phyloP scores from a whole-genome alignment of 2,888 invertebrate genomes.

The Drosophila flavopinicola region DNA sequence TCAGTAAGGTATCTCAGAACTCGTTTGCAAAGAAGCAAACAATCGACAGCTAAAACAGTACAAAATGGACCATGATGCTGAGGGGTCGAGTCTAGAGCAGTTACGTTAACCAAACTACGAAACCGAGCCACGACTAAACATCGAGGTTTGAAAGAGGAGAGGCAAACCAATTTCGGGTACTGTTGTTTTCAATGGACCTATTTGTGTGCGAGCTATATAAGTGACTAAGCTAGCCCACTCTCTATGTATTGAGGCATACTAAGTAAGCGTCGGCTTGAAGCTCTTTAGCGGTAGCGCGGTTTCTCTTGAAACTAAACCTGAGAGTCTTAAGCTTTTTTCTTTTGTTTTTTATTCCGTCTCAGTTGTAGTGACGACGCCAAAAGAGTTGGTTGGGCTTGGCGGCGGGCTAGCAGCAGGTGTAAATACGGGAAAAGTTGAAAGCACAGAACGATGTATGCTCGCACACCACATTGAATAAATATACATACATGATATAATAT shows the following conservation, averaged over 20 bases:
- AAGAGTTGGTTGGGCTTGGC: conserved; percentile 56
- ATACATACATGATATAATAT: not conserved
- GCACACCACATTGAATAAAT: not conserved
- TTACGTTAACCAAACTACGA: conserved; percentile 36
- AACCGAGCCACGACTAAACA: conserved; percentile 31
- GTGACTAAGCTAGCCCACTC: conserved; percentile 13
- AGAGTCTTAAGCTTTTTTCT: conserved; percentile 30
- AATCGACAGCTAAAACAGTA: conserved; percentile 1
- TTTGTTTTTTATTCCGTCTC: conserved; percentile 28
- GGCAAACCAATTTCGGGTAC: conserved; percentile 5
- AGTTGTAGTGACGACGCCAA: conserved; percentile 62
- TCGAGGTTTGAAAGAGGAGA: conserved; percentile 5
- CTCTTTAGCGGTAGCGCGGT: conserved; percentile 25
- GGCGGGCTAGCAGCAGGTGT: conserved; percentile 60
- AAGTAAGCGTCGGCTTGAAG: not conserved
- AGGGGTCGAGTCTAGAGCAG: conserved; percentile 27
- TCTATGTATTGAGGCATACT: not conserved
- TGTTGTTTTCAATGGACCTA: conserved; percentile 4
- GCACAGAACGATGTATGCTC: conserved; percentile 15
- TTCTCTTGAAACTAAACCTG: conserved; percentile 41
- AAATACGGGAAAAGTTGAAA: conserved; percentile 42
- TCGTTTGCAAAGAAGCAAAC: conserved; percentile 9
- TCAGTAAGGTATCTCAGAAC: conserved; percentile 7
- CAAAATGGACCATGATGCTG: not conserved
- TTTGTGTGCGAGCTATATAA: conserved; percentile 14